Base-by-base conservation (phyloP, 2,797 vertebrate genomes). In the Leptodactylus fallax region DNA sequence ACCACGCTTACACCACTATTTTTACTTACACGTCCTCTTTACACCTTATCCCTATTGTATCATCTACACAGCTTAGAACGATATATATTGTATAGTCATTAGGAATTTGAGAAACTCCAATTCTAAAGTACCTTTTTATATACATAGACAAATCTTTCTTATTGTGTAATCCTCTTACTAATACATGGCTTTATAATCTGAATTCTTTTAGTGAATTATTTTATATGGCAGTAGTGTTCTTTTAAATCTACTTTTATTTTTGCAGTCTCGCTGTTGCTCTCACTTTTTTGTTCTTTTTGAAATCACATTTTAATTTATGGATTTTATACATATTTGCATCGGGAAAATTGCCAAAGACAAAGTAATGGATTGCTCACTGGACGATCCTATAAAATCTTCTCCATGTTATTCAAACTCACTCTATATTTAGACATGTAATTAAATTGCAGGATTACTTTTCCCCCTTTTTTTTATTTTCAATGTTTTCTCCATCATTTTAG, bases 131-230 rank as follows among this genome's bases (percentile, higher is more conserved):
- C 27, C 55, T 72, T 58, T 79, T 84, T 72, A 79, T 69, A 79
- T 83, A 83, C 27, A 25, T 51, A 77, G 51, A 77, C 60, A 79
- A 80, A 79, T 88, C 65, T 80, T 71, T 84, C 74, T 23, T 19
- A 65, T 84, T 74, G 80, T 63, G 53, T 80, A 88, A 88, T 88
- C 87, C 82, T 80, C 82, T 88, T 71, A 84, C 25, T 72, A n/a
- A 74, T 78, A 69, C 74, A 80, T 65, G 82, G n/a, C 47, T 84
- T 71, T 79, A 60, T 80, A 88, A 85, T 88, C 87, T 80, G 76
- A 85, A 88, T 81, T 85, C 12, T 84, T 74, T 36, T 84, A 83
- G 58, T 81, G 69, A 88, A 81, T 74, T 65, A 86, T 85, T 65
- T 25, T 82, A 77, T 49, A 81, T 74, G 25, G 27, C 69, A 82